phyloP scores from a whole-genome alignment of 2,888 invertebrate species.

The Ornithoptera priamus region DNA sequence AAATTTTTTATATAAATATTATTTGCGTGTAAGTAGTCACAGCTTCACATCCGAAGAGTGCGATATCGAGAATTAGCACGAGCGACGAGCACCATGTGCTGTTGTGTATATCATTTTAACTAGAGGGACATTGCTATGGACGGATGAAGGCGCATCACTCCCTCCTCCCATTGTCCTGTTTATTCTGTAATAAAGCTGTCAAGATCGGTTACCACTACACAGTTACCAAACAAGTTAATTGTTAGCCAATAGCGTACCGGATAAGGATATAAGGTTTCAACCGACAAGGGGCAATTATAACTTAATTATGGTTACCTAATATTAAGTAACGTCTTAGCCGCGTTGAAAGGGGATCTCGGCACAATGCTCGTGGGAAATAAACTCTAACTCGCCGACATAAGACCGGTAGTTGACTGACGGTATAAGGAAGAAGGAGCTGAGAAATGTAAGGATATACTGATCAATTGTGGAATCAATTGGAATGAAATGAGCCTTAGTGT shows the following conservation, averaged over 20 bases:
- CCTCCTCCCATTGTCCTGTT: not conserved
- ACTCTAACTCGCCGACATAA: not conserved
- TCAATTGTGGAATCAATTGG: not conserved
- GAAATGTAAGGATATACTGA: not conserved
- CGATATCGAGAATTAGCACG: too few species aligned
- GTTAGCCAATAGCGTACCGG: not conserved
- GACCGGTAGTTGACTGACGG: not conserved
- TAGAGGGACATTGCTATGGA: too few species aligned
- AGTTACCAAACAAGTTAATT: not conserved
- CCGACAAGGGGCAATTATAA: conserved; percentile 6
- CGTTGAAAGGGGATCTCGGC: not conserved
- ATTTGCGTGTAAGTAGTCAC: too few species aligned
- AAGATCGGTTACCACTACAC: not conserved
- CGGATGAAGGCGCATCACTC: too few species aligned
- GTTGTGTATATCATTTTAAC: too few species aligned
- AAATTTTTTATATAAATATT: too few species aligned
- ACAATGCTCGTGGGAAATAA: not conserved
- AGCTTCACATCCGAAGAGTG: too few species aligned
- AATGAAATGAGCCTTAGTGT: not conserved
- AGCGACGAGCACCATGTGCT: too few species aligned
- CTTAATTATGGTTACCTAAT: conserved; percentile 12
- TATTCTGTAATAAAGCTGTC: not conserved
- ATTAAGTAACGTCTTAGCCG: conserved; percentile 1
- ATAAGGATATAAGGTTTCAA: not conserved
- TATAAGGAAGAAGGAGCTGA: too few species aligned